Conservation (phyloP, 2,888 invertebrate species). For the Allygus modestus region DNA sequence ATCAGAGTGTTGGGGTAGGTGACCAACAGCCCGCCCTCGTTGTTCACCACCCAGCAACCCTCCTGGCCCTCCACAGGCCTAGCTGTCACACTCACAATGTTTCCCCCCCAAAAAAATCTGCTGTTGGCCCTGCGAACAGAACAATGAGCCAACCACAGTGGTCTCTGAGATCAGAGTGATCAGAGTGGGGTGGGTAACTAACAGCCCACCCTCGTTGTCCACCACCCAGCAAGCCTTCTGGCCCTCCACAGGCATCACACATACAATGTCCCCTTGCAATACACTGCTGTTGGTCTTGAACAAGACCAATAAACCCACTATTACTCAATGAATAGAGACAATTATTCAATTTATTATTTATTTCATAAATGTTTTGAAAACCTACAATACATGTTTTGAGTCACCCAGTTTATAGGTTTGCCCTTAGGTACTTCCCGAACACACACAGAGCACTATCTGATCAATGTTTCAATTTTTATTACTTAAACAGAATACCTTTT, state of each 20-base stretch:
- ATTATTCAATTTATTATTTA: no score
- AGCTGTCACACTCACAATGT: conserved; percentile 69
- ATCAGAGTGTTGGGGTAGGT: conserved; percentile 90
- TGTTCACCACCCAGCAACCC: conserved; percentile 77
- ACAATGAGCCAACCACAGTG: conserved; percentile 88
- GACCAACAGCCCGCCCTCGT: conserved; percentile 83
- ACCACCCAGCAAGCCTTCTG: conserved; percentile 77
- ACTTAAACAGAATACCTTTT: no score
- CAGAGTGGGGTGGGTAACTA: conserved; percentile 88
- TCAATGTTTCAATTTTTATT: no score
- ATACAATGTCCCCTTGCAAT: conserved; percentile 74
- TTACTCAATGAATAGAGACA: no score
- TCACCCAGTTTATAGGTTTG: no score
- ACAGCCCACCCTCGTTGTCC: conserved; percentile 81
- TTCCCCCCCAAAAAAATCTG: conserved; percentile 76
- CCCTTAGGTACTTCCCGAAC: no score
- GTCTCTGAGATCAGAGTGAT: conserved; percentile 89
- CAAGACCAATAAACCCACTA: conserved; percentile 92
- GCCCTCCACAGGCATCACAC: conserved; percentile 70
- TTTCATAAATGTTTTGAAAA: no score
- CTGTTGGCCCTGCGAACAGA: conserved; percentile 78
- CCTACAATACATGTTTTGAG: no score
- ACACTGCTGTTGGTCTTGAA: conserved; percentile 54
- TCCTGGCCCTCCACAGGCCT: not conserved
- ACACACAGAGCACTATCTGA: no score